Percentiles rank a stretch among this genome's conserved stretches.
phyloP scores from a whole-genome alignment of 1,140 invertebrate genomes.

The Theocolax elegans region DNA sequence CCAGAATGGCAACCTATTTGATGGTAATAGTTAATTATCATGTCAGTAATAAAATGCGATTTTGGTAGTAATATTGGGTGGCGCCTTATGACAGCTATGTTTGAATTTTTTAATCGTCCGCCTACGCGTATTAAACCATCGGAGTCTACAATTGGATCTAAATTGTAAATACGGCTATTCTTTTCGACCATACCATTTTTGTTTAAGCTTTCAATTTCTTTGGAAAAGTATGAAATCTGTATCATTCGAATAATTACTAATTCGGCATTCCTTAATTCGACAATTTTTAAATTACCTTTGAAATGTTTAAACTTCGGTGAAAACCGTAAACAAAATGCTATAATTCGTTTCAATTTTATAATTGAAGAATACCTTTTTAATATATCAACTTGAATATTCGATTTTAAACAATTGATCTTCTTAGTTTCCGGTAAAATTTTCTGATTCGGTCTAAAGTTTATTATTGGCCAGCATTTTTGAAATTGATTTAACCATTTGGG shows the following conservation, averaged over 20 bases:
- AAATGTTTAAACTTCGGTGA: neutral
- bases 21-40: neutral
- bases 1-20: neutral
- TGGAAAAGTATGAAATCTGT: neutral
- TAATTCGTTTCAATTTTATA: neutral
- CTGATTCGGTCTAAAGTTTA: neutral
- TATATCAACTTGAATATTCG: neutral
- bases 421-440: neutral
- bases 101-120: constrained; percentile 1
- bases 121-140: neutral
- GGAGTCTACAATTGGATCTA: neutral
- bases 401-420: neutral
- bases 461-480: neutral
- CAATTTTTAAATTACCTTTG: neutral
- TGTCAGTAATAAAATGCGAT: neutral
- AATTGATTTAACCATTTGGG: neutral
- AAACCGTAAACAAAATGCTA: neutral
- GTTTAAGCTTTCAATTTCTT: neutral
- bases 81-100: neutral
- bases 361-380: neutral
- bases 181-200: neutral
- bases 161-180: no score
- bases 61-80: neutral
- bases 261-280: neutral
- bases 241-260: neutral